A percentile compares a stretch with the other conserved stretches of the same genome.
phyloP scores from a whole-genome alignment of 2,888 invertebrate genomes.

The Odontocerum albicorne region DNA sequence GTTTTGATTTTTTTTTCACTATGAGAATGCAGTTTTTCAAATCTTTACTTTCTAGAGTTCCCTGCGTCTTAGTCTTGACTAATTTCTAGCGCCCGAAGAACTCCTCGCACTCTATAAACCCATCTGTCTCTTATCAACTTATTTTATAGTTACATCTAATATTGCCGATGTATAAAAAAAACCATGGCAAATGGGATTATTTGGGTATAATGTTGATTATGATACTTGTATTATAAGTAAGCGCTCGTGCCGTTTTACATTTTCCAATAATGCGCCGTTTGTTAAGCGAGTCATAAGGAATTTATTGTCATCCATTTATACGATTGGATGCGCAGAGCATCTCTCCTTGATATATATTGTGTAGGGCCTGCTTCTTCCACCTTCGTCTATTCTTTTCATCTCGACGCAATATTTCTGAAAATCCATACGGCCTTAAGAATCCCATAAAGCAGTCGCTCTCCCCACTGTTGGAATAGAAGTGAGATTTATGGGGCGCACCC shows the following conservation, averaged over 20 bases:
- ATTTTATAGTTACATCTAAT: too few relatives aligned
- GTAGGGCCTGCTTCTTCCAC: constrained; percentile 9
- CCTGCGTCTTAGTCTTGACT: too few relatives aligned
- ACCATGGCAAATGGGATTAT: too few relatives aligned
- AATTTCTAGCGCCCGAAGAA: too few relatives aligned
- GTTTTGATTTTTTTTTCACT: too few relatives aligned
- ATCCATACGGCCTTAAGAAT: constrained; percentile 63
- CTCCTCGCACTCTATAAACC: too few relatives aligned
- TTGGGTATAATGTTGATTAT: too few relatives aligned
- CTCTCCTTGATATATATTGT: constrained; percentile 26
- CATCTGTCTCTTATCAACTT: too few relatives aligned
- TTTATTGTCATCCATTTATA: constrained; percentile 36
- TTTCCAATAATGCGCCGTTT: constrained; percentile 20
- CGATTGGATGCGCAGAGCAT: constrained; percentile 29
- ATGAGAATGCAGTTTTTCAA: too few relatives aligned
- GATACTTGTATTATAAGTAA: too few relatives aligned
- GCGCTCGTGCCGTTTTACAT: background rate
- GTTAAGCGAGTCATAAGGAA: constrained; percentile 32
- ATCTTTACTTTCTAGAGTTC: too few relatives aligned
- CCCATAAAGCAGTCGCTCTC: constrained; percentile 60
- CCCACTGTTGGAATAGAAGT: constrained; percentile 60
- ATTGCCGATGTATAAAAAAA: too few relatives aligned
- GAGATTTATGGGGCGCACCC: constrained; percentile 59
- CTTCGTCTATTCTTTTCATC: constrained; percentile 32
- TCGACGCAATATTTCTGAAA: constrained; percentile 59